Percentiles rank a stretch among this genome's conserved stretches.
Conservation (phyloP, 1,140 invertebrate genomes). For the Bombyx mandarina region DNA sequence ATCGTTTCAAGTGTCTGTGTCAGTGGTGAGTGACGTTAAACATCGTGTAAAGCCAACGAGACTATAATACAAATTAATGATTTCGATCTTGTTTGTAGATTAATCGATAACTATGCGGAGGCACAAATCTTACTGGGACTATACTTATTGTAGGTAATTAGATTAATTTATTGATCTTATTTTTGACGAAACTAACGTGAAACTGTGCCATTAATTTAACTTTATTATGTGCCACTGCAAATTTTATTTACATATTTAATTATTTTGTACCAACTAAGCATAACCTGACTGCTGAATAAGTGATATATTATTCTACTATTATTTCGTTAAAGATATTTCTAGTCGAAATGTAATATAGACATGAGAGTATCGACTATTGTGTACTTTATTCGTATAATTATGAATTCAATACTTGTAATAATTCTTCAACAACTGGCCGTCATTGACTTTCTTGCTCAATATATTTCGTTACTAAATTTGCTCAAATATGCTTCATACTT, state of each 20-base stretch:
- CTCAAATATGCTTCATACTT: slow-evolving; percentile 48
- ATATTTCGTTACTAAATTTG: slow-evolving; percentile 59
- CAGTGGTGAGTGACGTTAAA: too few species aligned
- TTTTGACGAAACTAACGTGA: slow-evolving; percentile 67
- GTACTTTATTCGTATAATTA: slow-evolving; percentile 7
- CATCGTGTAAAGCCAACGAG: too few species aligned
- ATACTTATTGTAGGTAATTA: slow-evolving; percentile 39
- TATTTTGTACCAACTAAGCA: slow-evolving; percentile 30
- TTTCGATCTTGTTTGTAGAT: too few species aligned
- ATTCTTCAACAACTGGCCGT: slow-evolving; percentile 45
- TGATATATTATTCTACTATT: slow-evolving; percentile 45
- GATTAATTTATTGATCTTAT: slow-evolving; percentile 55
- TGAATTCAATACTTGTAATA: slow-evolving; percentile 18
- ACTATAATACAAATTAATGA: too few species aligned
- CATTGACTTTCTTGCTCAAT: slow-evolving; percentile 60
- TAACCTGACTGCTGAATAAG: slow-evolving; percentile 65
- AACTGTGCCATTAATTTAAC: slow-evolving; percentile 69
- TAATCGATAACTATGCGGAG: slow-evolving; percentile 8
- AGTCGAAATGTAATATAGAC: slow-evolving; percentile 51
- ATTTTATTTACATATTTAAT: slow-evolving; percentile 36
- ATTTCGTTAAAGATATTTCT: slow-evolving; percentile 52
- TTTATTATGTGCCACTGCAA: slow-evolving; percentile 64
- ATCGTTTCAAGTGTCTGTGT: too few species aligned
- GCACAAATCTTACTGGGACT: slow-evolving; percentile 28
- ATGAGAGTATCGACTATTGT: slow-evolving; percentile 46